phyloP scores from a whole-genome alignment of 2,888 invertebrate species.

The Rhynchonema sp. region DNA sequence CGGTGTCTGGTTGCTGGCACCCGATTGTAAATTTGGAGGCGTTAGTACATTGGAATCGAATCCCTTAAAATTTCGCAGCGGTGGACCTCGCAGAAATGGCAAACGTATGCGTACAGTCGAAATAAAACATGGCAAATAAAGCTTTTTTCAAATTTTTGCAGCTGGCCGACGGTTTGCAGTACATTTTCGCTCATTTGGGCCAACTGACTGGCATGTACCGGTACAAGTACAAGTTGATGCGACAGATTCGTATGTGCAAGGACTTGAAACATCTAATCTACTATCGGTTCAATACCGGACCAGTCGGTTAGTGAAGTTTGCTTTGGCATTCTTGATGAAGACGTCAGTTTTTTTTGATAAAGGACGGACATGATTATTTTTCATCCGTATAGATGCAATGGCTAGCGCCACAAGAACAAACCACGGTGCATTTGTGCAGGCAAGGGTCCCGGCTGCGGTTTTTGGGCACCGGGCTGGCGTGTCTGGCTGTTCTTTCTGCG shows the following conservation, averaged over 20 bases:
- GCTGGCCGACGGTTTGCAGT: conserved; percentile 89
- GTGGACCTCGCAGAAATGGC: too few species aligned
- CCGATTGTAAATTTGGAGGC: too few species aligned
- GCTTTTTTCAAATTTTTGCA: too few species aligned
- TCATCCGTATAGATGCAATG: too few species aligned
- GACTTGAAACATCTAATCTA: conserved; percentile 97
- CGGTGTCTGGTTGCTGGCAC: too few species aligned
- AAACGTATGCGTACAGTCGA: too few species aligned
- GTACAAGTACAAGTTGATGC: conserved; percentile 41
- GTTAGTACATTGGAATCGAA: too few species aligned
- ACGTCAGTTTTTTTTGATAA: background rate
- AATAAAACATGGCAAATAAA: too few species aligned
- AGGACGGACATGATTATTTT: too few species aligned
- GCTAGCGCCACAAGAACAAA: too few species aligned
- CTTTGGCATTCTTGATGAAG: background rate
- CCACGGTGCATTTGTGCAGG: conserved; percentile 10
- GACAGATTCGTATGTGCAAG: conserved; percentile 79
- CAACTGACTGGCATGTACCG: conserved; percentile 99
- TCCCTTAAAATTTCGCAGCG: too few species aligned
- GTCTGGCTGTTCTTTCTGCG: conserved; percentile 99
- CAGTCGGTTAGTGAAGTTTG: conserved; percentile 14
- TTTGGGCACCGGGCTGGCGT: conserved; percentile 94
- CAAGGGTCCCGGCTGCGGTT: conserved; percentile 27
- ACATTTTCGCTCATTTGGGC: conserved; percentile 97
- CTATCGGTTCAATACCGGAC: conserved; percentile 46